Percentiles rank a stretch among this genome's conserved stretches.
phyloP scores from a whole-genome alignment of 2,888 invertebrate genomes.

The Coelinius sp. region DNA sequence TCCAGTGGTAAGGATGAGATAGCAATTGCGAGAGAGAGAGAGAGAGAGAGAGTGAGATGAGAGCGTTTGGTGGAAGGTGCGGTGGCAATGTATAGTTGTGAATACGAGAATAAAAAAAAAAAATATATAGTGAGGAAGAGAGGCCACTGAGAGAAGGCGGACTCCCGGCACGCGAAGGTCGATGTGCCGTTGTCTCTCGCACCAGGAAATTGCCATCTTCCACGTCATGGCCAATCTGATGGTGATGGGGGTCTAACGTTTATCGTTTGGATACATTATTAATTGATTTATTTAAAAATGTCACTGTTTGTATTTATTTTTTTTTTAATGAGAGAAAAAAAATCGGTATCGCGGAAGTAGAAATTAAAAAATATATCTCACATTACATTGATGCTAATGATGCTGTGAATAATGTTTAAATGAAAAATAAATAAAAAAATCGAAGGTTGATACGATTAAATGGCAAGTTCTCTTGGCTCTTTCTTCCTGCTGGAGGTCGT shows the following conservation, averaged over 20 bases:
- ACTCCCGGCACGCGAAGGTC: slow-evolving; percentile 65
- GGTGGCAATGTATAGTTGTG: slow-evolving; percentile 28
- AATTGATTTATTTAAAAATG: background rate
- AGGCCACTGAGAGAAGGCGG: slow-evolving; percentile 51
- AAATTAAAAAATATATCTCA: background rate
- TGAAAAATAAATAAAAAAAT: slow-evolving; percentile 12
- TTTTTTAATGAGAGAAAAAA: too few relatives aligned
- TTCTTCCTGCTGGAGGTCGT: slow-evolving; percentile 29
- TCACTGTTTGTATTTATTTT: too few relatives aligned
- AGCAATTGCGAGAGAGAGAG: background rate
- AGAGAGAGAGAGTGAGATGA: background rate
- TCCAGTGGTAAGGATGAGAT: background rate
- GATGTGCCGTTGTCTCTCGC: slow-evolving; percentile 59
- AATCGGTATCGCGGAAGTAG: background rate
- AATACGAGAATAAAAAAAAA: slow-evolving; percentile 19
- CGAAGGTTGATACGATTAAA: slow-evolving; percentile 34
- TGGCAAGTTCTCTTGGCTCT: slow-evolving; percentile 22
- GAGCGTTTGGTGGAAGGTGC: slow-evolving; percentile 25
- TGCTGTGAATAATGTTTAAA: background rate
- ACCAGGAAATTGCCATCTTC: slow-evolving; percentile 52
- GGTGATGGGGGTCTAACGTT: slow-evolving; percentile 35
- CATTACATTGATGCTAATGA: slow-evolving; percentile 2
- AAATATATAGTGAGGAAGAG: slow-evolving; percentile 39
- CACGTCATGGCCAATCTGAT: slow-evolving; percentile 43
- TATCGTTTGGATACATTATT: background rate